phyloP scores from a whole-genome alignment of 2,797 vertebrate species.

The Myripristis jacobus region DNA sequence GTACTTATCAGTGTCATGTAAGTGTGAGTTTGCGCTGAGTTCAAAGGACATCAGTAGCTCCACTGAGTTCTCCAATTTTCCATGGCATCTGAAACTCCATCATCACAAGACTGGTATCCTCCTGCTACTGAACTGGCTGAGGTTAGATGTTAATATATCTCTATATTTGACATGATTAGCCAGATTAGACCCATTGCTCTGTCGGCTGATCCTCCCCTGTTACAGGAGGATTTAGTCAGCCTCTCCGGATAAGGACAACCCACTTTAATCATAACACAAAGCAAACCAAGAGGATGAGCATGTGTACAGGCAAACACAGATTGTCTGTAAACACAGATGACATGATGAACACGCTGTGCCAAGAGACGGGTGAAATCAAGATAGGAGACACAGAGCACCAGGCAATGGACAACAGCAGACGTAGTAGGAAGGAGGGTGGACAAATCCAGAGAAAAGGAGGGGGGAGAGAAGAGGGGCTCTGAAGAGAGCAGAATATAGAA shows the following conservation, averaged over 20 bases:
- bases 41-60: constrained; percentile 2
- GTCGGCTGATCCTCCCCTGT: constrained; percentile 56
- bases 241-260: constrained; percentile 63
- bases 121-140: constrained; percentile 42
- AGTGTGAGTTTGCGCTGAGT: constrained; percentile 30
- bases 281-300: constrained; percentile 58
- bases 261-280: constrained; percentile 73
- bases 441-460: constrained; percentile 43
- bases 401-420: constrained; percentile 13
- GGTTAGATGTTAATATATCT: constrained; percentile 48
- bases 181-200: constrained; percentile 62
- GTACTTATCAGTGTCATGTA: constrained; percentile 23
- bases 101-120: constrained; percentile 36
- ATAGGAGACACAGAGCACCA: constrained; percentile 34
- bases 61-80: constrained; percentile 11
- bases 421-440: constrained; percentile 7
- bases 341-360: constrained; percentile 43
- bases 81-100: constrained; percentile 36
- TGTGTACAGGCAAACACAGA: constrained; percentile 69
- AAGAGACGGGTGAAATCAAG: constrained; percentile 45
- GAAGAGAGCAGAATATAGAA: constrained; percentile 48
- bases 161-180: constrained; percentile 73
- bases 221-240: constrained; percentile 69
- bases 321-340: constrained; percentile 62
- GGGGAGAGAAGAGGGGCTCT: constrained; percentile 48